These are phyloP conservation scores for Listronotus oregonensis DNA, from an alignment of 1,140 invertebrate species.

Conservation along the genomic window DNA sequence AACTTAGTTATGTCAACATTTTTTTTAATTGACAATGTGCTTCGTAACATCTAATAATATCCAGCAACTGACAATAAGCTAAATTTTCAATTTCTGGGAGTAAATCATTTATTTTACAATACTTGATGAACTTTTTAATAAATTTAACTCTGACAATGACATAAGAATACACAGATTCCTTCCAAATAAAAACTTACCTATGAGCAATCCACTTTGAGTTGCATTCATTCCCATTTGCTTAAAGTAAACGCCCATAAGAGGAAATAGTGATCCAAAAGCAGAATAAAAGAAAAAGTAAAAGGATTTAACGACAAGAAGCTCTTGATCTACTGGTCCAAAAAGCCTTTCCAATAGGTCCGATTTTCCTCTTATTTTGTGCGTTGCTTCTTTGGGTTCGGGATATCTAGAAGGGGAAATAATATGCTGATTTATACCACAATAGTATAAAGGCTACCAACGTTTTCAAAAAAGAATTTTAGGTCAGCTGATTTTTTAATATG, in stretches of 20 bases:
- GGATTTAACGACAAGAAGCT: slow-evolving; percentile 89
- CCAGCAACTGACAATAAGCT: too few species aligned
- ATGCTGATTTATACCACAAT: background rate
- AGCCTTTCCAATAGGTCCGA: slow-evolving; percentile 82
- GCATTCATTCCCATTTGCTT: slow-evolving; percentile 99
- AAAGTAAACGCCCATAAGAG: slow-evolving; percentile 97
- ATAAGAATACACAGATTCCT: too few species aligned
- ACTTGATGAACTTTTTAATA: too few species aligned
- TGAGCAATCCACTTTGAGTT: slow-evolving; percentile 88
- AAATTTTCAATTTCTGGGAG: too few species aligned
- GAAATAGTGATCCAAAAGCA: slow-evolving; percentile 97
- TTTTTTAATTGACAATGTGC: too few species aligned
- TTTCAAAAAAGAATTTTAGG: too few species aligned
- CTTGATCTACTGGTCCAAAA: slow-evolving; percentile 83
- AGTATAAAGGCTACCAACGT: background rate
- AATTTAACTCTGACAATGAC: too few species aligned
- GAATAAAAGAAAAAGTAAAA: slow-evolving; percentile 99
- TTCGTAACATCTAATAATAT: too few species aligned
- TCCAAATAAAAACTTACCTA: slow-evolving; percentile 54
- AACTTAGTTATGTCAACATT: too few species aligned
- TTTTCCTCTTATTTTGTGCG: slow-evolving; percentile 84
- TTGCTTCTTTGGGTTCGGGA: slow-evolving; percentile 83
- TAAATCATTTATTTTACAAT: too few species aligned
- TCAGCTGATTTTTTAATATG: too few species aligned
- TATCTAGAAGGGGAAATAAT: slow-evolving; percentile 58